These are phyloP conservation scores for Echiichthys vipera DNA, from an alignment of 2,797 vertebrate species.

Conservation along the genomic window DNA sequence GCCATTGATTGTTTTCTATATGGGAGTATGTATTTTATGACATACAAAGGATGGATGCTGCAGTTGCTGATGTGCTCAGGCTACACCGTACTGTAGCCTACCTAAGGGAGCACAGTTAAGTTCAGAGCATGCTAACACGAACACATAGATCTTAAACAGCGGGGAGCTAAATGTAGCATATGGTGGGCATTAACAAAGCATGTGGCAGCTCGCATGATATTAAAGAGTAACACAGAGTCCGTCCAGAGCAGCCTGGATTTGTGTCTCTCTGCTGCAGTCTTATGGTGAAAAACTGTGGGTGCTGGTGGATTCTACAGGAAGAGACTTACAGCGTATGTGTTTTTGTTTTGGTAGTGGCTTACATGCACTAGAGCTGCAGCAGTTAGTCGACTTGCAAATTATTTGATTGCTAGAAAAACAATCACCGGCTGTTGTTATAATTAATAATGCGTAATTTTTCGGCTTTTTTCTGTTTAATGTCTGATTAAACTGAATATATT, in stretches of 20 bases:
- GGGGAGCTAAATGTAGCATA: conserved; percentile 49
- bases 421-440: no score
- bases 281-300: neutral
- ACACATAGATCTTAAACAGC: conserved; percentile 23
- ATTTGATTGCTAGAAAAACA: no score
- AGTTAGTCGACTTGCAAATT: no score
- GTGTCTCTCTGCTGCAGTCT: conserved; percentile 7
- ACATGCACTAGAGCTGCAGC: no score
- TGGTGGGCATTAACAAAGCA: conserved; percentile 19
- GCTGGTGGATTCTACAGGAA: neutral
- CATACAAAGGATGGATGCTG: neutral
- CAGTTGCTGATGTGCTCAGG: neutral
- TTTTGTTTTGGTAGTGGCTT: no score
- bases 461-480: no score
- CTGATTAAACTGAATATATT: no score
- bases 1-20: conserved; percentile 32
- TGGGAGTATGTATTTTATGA: neutral
- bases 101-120: neutral
- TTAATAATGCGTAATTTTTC: no score
- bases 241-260: conserved; percentile 1
- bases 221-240: conserved; percentile 14
- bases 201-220: conserved; percentile 37
- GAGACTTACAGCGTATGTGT: no score
- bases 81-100: neutral
- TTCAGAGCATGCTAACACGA: conserved; percentile 15